Conservation (phyloP, 2,888 invertebrate species). For the Reticulitermes lucifugus region DNA sequence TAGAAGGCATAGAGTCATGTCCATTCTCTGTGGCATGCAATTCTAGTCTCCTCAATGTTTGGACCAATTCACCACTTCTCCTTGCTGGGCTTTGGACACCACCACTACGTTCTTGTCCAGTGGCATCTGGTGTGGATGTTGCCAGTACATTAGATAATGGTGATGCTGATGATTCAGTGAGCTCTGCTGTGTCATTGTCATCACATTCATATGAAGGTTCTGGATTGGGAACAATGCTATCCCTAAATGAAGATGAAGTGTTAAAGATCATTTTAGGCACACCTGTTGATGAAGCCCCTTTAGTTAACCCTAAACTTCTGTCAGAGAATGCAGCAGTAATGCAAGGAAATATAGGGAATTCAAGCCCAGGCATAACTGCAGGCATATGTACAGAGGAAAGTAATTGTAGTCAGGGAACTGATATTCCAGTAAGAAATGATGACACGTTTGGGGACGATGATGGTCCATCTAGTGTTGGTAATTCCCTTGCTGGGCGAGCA, state of each 20-base stretch:
- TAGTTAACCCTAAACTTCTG: background rate
- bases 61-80: conserved; percentile 86
- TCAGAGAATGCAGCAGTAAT: conserved; percentile 48
- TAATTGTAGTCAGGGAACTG: conserved; percentile 47
- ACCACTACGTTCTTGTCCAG: conserved; percentile 79
- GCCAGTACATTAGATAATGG: conserved; percentile 69
- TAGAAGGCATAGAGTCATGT: conserved; percentile 78
- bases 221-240: conserved; percentile 44
- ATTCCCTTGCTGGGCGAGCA: conserved; percentile 73
- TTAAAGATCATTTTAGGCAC: conserved; percentile 73
- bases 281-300: conserved; percentile 60
- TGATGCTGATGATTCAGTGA: conserved; percentile 51
- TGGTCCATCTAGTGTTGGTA: conserved; percentile 65
- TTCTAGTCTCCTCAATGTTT: conserved; percentile 88
- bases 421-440: conserved; percentile 53
- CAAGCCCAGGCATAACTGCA: background rate
- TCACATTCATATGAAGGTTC: conserved; percentile 48
- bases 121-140: conserved; percentile 74
- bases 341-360: conserved; percentile 52
- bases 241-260: conserved; percentile 77
- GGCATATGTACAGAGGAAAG: background rate
- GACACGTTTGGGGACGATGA: conserved; percentile 50
- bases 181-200: conserved; percentile 42
- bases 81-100: conserved; percentile 89
- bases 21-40: conserved; percentile 82